These are phyloP conservation scores for Pseudocheirus occidentalis DNA, from an alignment of 2,797 vertebrate genomes.

Conservation along the genomic window DNA sequence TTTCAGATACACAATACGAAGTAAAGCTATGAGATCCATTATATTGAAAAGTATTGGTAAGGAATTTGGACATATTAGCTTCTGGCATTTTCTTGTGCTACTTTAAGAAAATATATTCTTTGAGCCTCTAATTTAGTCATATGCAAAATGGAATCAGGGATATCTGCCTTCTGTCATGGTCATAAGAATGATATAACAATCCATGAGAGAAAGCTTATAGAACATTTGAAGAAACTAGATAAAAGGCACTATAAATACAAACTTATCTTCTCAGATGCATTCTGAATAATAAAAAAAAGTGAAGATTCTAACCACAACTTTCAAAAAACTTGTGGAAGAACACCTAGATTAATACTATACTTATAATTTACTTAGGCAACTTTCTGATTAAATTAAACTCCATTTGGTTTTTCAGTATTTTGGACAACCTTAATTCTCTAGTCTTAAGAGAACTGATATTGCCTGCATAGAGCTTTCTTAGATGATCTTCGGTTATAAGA, in stretches of 20 bases:
- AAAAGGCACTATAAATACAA: not conserved
- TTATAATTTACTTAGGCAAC: not conserved
- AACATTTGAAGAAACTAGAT: not conserved
- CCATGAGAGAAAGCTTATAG: not conserved
- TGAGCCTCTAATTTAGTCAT: not conserved
- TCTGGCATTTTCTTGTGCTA: not conserved
- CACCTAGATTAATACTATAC: not conserved
- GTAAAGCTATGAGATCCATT: not conserved
- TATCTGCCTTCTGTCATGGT: not conserved
- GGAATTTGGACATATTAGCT: not conserved
- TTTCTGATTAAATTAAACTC: not conserved
- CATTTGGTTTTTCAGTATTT: not conserved
- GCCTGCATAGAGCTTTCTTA: not conserved
- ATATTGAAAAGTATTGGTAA: not conserved
- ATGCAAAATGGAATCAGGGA: not conserved
- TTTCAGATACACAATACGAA: not conserved
- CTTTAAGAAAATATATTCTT: not conserved
- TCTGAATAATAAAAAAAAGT: not conserved
- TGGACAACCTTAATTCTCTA: not conserved
- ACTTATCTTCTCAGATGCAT: not conserved
- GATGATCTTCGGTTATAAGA: not conserved
- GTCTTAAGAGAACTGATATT: not conserved
- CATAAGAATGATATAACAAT: not conserved
- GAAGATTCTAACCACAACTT: not conserved
- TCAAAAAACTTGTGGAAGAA: not conserved